phyloP scores from a whole-genome alignment of 2,888 invertebrate species.

The Polydrusus cervinus region DNA sequence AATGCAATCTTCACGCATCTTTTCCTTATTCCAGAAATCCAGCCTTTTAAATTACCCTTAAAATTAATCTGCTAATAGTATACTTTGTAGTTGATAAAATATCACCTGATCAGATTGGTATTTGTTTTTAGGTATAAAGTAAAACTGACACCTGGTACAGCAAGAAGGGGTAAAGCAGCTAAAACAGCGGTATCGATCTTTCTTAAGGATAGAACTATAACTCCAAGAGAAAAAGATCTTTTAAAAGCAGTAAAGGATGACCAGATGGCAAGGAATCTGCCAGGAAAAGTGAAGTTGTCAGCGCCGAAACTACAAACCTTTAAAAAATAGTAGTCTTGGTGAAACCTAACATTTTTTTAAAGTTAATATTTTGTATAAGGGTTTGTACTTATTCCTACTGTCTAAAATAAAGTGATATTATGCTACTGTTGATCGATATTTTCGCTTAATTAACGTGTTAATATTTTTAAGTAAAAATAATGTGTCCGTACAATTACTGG shows the following conservation, averaged over 20 bases:
- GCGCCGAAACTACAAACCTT: slow-evolving; percentile 86
- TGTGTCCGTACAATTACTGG: too few relatives aligned
- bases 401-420: slow-evolving; percentile 24
- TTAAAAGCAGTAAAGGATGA: slow-evolving; percentile 95
- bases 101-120: neutral
- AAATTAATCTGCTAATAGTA: too few relatives aligned
- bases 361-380: slow-evolving; percentile 11
- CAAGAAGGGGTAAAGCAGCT: slow-evolving; percentile 95
- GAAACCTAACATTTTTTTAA: neutral
- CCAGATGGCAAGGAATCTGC: slow-evolving; percentile 93
- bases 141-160: slow-evolving; percentile 94
- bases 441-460: neutral
- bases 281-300: slow-evolving; percentile 96
- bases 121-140: slow-evolving; percentile 85
- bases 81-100: too few relatives aligned
- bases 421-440: neutral
- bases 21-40: too few relatives aligned
- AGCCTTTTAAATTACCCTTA: too few relatives aligned
- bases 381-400: slow-evolving; percentile 15
- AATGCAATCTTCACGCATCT: too few relatives aligned
- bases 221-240: slow-evolving; percentile 89
- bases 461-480: too few relatives aligned
- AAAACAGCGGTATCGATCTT: slow-evolving; percentile 94
- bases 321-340: slow-evolving; percentile 72
- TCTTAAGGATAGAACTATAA: slow-evolving; percentile 84